Conservation (phyloP, 1,140 invertebrate genomes). For the Laupala kohalensis region DNA sequence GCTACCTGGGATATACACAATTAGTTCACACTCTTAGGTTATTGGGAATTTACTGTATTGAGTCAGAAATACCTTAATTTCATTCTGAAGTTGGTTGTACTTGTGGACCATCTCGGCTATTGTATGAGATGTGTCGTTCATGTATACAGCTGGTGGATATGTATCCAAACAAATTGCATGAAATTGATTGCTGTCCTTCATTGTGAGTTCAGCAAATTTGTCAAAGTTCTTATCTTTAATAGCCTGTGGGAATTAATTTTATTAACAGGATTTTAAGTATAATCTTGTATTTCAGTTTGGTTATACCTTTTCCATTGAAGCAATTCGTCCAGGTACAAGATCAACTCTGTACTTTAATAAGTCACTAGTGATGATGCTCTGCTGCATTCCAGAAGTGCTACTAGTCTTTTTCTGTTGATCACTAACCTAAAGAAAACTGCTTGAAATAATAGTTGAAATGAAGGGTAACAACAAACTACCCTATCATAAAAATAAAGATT, state of each 20-base stretch:
- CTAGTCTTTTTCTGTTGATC: conserved; percentile 74
- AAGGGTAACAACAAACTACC: background rate
- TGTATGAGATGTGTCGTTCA: conserved; percentile 74
- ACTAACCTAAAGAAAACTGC: conserved; percentile 53
- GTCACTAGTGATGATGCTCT: conserved; percentile 64
- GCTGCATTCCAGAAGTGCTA: conserved; percentile 87
- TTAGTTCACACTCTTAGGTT: background rate
- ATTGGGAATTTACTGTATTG: background rate
- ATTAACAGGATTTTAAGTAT: no score
- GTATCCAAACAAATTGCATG: conserved; percentile 92
- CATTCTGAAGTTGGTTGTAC: conserved; percentile 49
- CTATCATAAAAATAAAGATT: conserved; percentile 18
- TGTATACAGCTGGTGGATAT: conserved; percentile 84
- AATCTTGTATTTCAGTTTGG: background rate
- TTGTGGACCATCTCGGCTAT: conserved; percentile 70
- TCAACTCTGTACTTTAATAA: conserved; percentile 63
- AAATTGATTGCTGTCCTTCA: conserved; percentile 96
- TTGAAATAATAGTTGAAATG: conserved; percentile 8
- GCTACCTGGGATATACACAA: conserved; percentile 46
- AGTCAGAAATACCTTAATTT: background rate
- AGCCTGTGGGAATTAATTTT: conserved; percentile 45
- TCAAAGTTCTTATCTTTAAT: conserved; percentile 71
- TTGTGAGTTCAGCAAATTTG: conserved; percentile 83
- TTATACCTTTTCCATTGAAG: conserved; percentile 45
- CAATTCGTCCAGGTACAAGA: conserved; percentile 56